Conservation (phyloP, 2,113 vertebrate genomes). For the Hydropotes inermis region DNA sequence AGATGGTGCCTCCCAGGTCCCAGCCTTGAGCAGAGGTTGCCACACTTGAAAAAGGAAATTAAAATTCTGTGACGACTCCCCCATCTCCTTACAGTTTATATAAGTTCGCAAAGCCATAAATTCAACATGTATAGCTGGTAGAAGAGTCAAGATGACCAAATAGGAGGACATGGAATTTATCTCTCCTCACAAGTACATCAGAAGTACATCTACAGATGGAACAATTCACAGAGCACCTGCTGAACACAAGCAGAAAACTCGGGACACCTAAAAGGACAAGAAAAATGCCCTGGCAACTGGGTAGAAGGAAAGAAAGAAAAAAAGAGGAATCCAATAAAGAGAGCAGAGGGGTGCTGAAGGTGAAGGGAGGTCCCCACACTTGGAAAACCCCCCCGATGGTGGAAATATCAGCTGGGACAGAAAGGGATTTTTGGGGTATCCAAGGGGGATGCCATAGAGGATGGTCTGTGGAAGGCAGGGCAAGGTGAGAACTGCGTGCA, state of each 20-base stretch:
- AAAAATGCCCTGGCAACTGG: not conserved
- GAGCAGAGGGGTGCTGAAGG: not conserved
- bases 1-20: not conserved
- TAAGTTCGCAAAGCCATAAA: not conserved
- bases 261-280: not conserved
- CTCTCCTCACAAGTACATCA: not conserved
- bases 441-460: rapidly evolving
- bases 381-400: rapidly evolving
- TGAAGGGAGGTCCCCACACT: not conserved
- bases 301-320: not conserved
- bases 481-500: rapidly evolving
- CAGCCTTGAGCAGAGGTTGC: not conserved
- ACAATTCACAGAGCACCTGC: not conserved
- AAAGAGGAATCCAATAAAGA: not conserved
- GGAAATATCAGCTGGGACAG: not conserved
- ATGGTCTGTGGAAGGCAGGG: not conserved
- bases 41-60: not conserved
- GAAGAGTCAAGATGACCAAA: not conserved
- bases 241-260: not conserved
- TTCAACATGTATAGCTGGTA: not conserved
- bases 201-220: not conserved
- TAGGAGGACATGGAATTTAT: not conserved
- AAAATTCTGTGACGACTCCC: not conserved
- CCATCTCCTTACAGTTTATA: not conserved
- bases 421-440: not conserved